Base-by-base conservation (phyloP, 2,888 invertebrate genomes). In the Sminthurides aquaticus region DNA sequence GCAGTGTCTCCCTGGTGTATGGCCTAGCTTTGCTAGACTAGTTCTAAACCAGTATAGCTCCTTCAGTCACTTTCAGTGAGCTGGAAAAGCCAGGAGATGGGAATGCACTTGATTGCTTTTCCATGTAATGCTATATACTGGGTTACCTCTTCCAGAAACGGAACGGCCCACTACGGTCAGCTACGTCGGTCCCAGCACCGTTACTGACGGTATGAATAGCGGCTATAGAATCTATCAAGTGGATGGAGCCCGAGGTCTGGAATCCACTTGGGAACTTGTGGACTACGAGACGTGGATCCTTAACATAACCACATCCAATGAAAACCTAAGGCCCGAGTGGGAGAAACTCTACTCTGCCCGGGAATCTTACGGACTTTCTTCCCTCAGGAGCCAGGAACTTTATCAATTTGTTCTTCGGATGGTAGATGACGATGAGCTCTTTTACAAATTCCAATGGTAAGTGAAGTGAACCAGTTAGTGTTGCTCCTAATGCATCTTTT, bases 251-350 rank as follows among this genome's bases (percentile, higher is more conserved):
- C 57, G 77, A 63, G 68, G 60, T 0, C 20, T 69, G 57, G 59
- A 75, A 5, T 75, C 77, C 3, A 70, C 70, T 11, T 74, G 72
- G 72, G 72, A 71, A 56, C 64, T 72, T 22, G 76, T 83, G 29
- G 86, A 87, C 75, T 85, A 86, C 63, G 82, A 86, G 1, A 87
- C 86, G 62, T 90, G 86, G 81, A 84, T 84, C 11, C 86, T 88
- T 76, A 88, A 92, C 77, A 77, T 92, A 34, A 87, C 87, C 0
- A 82, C 83, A 76, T 89, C 90, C 0, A 90, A 90, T 77, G 76
- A 81, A 15, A 78, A 80, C 0, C 71, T 71, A 82, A 3, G 1
- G 11, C 89, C 91, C 0, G 79, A 80, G 11, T 91, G 91, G 90
- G 84, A 82, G 75, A 82, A 84, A 76, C 83, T 89, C 27, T 91